A percentile compares a stretch with the other conserved stretches of the same genome.
Conservation (phyloP, 2,888 invertebrate genomes). For the Sarcophaga subvicina region DNA sequence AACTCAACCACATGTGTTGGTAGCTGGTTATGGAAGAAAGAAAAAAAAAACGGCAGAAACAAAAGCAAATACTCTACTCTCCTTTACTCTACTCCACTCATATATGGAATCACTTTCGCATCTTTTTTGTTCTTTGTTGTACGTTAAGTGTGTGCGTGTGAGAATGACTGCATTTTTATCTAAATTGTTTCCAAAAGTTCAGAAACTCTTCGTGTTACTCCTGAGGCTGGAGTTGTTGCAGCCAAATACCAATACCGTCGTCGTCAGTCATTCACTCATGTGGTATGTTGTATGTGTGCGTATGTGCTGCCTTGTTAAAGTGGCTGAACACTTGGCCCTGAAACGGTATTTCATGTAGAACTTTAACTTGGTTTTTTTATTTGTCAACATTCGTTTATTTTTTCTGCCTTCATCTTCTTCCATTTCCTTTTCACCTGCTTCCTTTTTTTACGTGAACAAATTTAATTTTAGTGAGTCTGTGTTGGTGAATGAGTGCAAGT, state of each 20-base stretch:
- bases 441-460: slow-evolving; percentile 6
- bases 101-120: neutral
- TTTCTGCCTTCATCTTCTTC: neutral
- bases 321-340: slow-evolving; percentile 37
- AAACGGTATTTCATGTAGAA: slow-evolving; percentile 20
- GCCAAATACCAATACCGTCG: slow-evolving; percentile 13
- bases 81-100: neutral
- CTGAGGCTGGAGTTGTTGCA: slow-evolving; percentile 32
- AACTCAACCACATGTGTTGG: neutral
- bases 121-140: neutral
- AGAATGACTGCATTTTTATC: slow-evolving; percentile 55
- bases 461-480: slow-evolving; percentile 3
- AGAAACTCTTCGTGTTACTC: slow-evolving; percentile 50
- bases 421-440: neutral
- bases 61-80: no score
- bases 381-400: neutral
- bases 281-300: neutral
- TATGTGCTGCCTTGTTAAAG: slow-evolving; percentile 43
- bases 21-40: slow-evolving; percentile 1
- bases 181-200: slow-evolving; percentile 63
- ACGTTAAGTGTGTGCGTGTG: neutral
- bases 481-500: neutral
- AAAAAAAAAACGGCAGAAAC: neutral
- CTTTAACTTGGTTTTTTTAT: slow-evolving; percentile 1
- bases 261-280: neutral